Conservation (phyloP, 2,888 invertebrate genomes). For the Plemyria rubiginata region DNA sequence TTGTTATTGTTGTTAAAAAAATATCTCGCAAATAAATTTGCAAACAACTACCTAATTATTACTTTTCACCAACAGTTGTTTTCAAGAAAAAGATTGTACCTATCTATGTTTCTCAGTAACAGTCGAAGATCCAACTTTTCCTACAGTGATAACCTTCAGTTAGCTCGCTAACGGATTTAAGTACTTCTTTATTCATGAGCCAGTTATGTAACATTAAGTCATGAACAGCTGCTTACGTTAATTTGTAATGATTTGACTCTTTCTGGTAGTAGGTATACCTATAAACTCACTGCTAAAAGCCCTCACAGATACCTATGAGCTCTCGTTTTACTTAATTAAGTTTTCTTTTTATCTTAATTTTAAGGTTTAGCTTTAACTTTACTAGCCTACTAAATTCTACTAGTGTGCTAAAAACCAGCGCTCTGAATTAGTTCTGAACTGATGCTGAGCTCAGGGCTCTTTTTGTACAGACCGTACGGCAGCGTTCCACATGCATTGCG, state of each 20-base stretch:
- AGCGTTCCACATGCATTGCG: too few species aligned
- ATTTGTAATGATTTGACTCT: not conserved
- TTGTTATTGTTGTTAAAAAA: not conserved
- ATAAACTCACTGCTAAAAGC: not conserved
- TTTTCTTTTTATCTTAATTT: too few species aligned
- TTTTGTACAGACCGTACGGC: too few species aligned
- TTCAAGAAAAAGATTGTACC: not conserved
- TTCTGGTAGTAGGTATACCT: not conserved
- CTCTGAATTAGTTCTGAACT: too few species aligned
- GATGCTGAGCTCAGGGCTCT: too few species aligned
- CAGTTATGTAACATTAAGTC: constrained; percentile 31
- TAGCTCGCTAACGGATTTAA: constrained; percentile 15
- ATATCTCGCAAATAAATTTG: not conserved
- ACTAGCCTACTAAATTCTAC: too few species aligned
- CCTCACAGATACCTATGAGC: too few species aligned
- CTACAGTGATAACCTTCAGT: constrained; percentile 38
- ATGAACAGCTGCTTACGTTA: constrained; percentile 5
- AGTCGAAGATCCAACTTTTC: constrained; percentile 15
- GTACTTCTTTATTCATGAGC: constrained; percentile 22
- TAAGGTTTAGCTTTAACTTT: too few species aligned
- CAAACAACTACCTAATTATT: not conserved
- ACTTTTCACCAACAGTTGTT: not conserved
- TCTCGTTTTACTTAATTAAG: too few species aligned
- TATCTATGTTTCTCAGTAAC: not conserved
- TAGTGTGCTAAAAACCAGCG: too few species aligned